Evolutionary conservation across 2,113 vertebrate genomes (phyloP).

Genomic region (Vimba vimba): DNA sequence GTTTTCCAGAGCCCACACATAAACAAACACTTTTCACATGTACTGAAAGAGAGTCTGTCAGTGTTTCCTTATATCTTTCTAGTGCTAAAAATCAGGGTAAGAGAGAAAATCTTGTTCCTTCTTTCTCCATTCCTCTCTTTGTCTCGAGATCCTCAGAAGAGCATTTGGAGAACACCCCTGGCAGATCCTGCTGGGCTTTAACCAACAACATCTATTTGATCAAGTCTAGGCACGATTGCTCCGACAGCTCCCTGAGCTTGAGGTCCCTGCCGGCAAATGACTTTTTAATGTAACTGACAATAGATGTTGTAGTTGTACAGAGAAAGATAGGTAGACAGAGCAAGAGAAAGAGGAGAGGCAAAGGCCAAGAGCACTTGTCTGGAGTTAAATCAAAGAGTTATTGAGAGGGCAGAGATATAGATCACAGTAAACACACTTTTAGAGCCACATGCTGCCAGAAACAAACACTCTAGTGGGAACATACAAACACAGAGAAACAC

Average conservation of each 20-base stretch:
- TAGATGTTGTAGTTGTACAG: conserved; percentile 25
- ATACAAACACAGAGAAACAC: conserved; percentile 15
- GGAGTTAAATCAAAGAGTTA: conserved; percentile 17
- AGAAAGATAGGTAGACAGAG: conserved; percentile 31
- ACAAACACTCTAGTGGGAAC: conserved; percentile 55
- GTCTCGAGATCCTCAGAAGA: not conserved
- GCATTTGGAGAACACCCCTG: not conserved
- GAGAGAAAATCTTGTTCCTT: not conserved
- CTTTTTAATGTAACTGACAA: conserved; percentile 52
- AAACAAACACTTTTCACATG: conserved; percentile 4
- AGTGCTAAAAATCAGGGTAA: not conserved
- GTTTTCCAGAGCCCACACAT: conserved; percentile 7
- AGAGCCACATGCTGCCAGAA: not conserved
- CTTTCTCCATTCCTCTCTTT: not conserved
- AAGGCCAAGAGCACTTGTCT: conserved; percentile 12
- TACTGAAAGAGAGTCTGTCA: conserved; percentile 1
- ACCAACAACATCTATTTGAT: conserved; percentile 38
- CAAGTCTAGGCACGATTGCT: conserved; percentile 28
- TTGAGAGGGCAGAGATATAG: conserved; percentile 2
- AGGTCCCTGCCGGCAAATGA: conserved; percentile 36
- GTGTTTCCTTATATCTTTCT: not conserved
- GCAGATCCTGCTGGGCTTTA: conserved; percentile 7
- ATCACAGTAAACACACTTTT: conserved; percentile 23
- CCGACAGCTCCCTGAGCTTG: conserved; percentile 15
- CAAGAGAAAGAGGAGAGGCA: conserved; percentile 13